These are phyloP conservation scores for Alcedo atthis DNA, from an alignment of 2,797 vertebrate species.

Conservation along the genomic window DNA sequence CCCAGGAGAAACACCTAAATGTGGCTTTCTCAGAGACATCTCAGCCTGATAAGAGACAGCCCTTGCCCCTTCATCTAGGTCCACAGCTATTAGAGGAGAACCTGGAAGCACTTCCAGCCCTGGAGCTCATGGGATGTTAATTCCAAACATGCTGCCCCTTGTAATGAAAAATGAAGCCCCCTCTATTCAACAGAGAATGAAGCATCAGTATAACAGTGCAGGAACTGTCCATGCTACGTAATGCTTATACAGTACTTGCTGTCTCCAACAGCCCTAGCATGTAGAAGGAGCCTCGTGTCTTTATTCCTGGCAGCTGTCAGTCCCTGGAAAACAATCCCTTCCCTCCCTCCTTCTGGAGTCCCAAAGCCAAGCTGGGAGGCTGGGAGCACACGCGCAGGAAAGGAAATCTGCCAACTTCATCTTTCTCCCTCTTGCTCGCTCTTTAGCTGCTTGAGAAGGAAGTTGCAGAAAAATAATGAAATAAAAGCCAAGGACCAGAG, in stretches of 20 bases:
- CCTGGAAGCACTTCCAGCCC: neutral
- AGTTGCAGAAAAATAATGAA: conserved; percentile 72
- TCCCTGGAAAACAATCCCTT: conserved; percentile 28
- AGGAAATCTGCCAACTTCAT: conserved; percentile 25
- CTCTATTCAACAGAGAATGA: neutral
- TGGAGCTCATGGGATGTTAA: neutral
- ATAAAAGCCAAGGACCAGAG: conserved; percentile 74
- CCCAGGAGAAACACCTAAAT: neutral
- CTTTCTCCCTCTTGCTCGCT: conserved; percentile 21
- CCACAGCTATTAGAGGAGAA: neutral
- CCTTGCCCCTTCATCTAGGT: neutral
- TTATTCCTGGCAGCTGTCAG: conserved; percentile 32
- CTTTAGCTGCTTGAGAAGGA: conserved; percentile 53
- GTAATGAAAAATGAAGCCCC: neutral
- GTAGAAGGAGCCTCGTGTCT: neutral
- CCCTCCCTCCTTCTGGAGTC: neutral
- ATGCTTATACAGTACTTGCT: neutral
- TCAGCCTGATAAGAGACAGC: neutral
- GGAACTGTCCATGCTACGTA: accelerated
- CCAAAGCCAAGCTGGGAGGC: conserved; percentile 15
- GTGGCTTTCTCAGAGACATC: neutral
- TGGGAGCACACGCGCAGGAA: neutral
- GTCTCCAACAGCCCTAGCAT: neutral
- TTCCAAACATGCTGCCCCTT: neutral
- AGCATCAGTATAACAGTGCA: neutral